phyloP scores from a whole-genome alignment of 2,113 vertebrate genomes.

The Odocoileus virginianus region DNA sequence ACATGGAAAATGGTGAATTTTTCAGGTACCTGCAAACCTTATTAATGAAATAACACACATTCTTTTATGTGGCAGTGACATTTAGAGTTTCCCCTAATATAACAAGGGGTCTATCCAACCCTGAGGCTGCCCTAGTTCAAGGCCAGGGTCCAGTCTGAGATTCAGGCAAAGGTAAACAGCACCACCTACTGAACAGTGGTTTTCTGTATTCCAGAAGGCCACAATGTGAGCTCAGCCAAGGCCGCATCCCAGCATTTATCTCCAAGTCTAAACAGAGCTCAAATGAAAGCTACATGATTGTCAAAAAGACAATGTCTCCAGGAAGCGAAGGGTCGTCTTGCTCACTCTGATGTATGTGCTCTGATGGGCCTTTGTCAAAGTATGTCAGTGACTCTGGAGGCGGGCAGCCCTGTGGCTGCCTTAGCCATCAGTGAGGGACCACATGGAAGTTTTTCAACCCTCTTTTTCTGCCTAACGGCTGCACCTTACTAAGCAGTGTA shows the following conservation, averaged over 20 bases:
- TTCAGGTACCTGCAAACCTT: neutral
- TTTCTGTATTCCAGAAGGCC: neutral
- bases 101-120: neutral
- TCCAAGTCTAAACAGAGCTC: neutral
- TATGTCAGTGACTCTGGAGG: neutral
- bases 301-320: neutral
- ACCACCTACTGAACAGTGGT: slow-evolving; percentile 57
- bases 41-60: neutral
- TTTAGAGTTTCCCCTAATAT: neutral
- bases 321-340: neutral
- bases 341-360: neutral
- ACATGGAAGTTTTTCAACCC: neutral
- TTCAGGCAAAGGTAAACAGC: slow-evolving; percentile 55
- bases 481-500: neutral
- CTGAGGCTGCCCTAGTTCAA: neutral
- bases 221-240: neutral
- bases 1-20: neutral
- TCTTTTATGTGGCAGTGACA: neutral
- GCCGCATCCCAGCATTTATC: neutral
- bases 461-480: accelerated
- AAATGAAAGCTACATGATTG: neutral
- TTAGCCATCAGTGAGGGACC: neutral
- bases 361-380: neutral
- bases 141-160: neutral
- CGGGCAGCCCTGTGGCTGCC: neutral